Evolutionary conservation across 2,113 vertebrate species (phyloP).

Genomic region (Plectropomus leopardus): DNA sequence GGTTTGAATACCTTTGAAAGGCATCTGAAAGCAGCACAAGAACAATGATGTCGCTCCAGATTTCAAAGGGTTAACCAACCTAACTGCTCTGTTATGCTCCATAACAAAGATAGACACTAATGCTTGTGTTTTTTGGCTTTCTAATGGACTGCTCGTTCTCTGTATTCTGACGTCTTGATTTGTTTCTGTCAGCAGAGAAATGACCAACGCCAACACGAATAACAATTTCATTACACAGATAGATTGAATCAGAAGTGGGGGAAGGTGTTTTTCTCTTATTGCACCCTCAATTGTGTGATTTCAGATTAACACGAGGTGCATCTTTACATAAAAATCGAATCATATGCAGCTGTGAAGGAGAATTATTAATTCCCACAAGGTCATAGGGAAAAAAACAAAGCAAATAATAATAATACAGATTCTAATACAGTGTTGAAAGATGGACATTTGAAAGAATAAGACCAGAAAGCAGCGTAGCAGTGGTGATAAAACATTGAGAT

Average conservation of each 20-base stretch:
- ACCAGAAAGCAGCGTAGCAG: background rate
- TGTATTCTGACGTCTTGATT: no score
- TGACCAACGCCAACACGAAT: background rate
- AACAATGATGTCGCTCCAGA: no score
- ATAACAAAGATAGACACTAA: background rate
- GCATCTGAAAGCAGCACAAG: no score
- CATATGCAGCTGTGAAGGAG: background rate
- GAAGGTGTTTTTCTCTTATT: background rate
- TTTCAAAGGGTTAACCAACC: background rate
- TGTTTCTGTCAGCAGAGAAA: background rate
- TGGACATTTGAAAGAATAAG: conserved; percentile 12
- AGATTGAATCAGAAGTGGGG: background rate
- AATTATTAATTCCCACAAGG: background rate
- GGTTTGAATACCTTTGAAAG: no score
- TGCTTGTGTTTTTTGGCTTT: background rate
- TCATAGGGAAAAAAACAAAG: conserved; percentile 11
- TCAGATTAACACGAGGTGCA: background rate
- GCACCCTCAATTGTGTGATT: background rate
- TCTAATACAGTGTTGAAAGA: conserved; percentile 18
- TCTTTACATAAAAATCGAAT: background rate
- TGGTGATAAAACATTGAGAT: conserved; percentile 7
- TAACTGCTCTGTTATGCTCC: background rate
- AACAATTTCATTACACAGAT: background rate
- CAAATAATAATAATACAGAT: conserved; percentile 28
- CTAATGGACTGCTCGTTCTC: background rate